Conservation (phyloP, 1,140 invertebrate genomes). For the Atta colombica region DNA sequence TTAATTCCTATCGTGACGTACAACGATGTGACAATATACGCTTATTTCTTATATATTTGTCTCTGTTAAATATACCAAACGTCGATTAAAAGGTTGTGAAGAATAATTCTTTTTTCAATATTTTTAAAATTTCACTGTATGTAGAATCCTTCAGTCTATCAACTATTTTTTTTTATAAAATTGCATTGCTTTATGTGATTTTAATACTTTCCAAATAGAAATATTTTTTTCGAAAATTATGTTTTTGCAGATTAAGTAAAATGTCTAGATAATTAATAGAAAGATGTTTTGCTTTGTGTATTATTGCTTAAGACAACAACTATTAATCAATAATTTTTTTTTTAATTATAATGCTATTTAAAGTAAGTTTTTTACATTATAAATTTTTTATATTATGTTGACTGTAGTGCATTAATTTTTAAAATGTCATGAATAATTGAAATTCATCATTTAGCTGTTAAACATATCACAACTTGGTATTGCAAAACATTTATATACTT, state of each 20-base stretch:
- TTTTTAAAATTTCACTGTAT: background rate
- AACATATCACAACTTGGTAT: background rate
- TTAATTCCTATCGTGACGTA: constrained; percentile 31
- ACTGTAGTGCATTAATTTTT: background rate
- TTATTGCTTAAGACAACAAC: background rate
- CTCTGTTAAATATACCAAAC: constrained; percentile 15
- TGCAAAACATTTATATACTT: background rate
- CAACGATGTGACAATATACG: background rate
- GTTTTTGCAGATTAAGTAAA: constrained; percentile 10
- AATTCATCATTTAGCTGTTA: background rate
- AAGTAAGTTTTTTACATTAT: background rate
- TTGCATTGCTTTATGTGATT: background rate
- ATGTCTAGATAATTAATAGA: background rate
- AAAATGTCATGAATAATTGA: background rate
- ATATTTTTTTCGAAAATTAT: background rate
- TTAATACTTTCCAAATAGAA: background rate
- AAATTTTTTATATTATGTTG: background rate
- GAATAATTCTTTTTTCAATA: background rate
- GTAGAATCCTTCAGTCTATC: background rate
- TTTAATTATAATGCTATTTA: background rate
- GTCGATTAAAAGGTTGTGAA: constrained; percentile 2
- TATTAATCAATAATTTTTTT: background rate
- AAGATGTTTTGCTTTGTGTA: background rate
- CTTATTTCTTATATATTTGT: background rate
- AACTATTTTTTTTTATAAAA: background rate